phyloP scores from a whole-genome alignment of 1,140 invertebrate genomes.

The Babylonia areolata region DNA sequence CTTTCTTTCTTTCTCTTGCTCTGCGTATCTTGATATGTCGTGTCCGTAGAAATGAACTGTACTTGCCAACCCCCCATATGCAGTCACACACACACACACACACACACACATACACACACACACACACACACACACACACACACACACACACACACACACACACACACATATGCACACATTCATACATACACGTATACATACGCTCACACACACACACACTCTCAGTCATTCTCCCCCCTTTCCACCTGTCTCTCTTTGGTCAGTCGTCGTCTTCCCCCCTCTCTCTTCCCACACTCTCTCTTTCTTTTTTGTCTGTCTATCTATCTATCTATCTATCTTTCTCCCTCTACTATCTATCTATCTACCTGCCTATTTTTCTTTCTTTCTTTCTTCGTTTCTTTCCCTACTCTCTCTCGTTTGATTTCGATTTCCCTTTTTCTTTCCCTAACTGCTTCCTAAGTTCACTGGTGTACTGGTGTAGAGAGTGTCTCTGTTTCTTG shows the following conservation, averaged over 20 bases:
- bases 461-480: no score
- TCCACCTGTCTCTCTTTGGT: not conserved
- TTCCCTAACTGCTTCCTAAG: not conserved
- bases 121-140: no score
- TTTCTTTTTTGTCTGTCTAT: not conserved
- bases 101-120: no score
- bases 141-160: not conserved
- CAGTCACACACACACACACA: no score
- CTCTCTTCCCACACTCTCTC: not conserved
- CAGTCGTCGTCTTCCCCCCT: no score
- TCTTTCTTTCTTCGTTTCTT: not conserved
- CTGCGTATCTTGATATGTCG: no score
- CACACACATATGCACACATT: not conserved
- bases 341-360: not conserved
- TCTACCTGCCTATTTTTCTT: not conserved
- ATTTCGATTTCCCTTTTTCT: not conserved
- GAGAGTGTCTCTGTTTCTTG: no score
- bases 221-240: not conserved
- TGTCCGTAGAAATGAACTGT: no score
- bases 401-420: not conserved
- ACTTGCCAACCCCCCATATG: no score
- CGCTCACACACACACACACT: conserved; percentile 13
- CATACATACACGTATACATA: not conserved
- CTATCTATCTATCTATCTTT: not conserved
- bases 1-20: no score